Evolutionary conservation across 2,888 invertebrate species (phyloP), one percentile per base, ranked within the genome.

Genomic region (Panorpa germanica): DNA sequence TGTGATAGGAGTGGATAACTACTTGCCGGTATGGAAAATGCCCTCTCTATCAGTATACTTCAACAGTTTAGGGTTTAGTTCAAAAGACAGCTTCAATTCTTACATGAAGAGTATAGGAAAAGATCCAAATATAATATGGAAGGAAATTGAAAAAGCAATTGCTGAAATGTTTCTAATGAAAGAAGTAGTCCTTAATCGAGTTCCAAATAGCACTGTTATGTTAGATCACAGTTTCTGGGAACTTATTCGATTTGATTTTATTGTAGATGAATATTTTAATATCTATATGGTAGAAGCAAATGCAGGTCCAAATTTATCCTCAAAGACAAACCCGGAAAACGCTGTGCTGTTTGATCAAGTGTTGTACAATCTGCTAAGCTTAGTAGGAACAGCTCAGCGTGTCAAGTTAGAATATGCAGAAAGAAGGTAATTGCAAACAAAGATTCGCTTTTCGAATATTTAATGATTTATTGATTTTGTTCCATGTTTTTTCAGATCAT

Each of bases 251-350:
- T 85, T 96, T 47, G 96, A 96, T 52, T 76, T 96, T 47, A 75
- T 90, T 0, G 59, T 95, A 3, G 90, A 95, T 48, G 78, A 85
- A 39, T 59, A 86, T 31, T 50, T 95, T 1, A 77, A 76, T 28
- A 81, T 93, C 1, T 80, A 70, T 44, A 59, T 91, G 5, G 74
- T 96, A 68, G 96, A 96, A 59, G 93, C 88, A 1, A 96, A 96
- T 47, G 95, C 96, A 95, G 91, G 91, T 9, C 96, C 96, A 0
- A 96, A 96, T 59, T 61, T 96, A 34, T 88, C 88, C 1, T 88
- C 93, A 0, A 77, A 77, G 0, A 91, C 95, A 53, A 95, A 76
- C 49, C 72, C 77, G 9, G 78, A 72, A 0, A 96, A 96, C 52
- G 65, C 70, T 37, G 51, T 85, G 16, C 54, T 96, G 1, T 96